These are phyloP conservation scores for Microplitis manilae DNA, from an alignment of 2,888 invertebrate species.

Conservation along the genomic window DNA sequence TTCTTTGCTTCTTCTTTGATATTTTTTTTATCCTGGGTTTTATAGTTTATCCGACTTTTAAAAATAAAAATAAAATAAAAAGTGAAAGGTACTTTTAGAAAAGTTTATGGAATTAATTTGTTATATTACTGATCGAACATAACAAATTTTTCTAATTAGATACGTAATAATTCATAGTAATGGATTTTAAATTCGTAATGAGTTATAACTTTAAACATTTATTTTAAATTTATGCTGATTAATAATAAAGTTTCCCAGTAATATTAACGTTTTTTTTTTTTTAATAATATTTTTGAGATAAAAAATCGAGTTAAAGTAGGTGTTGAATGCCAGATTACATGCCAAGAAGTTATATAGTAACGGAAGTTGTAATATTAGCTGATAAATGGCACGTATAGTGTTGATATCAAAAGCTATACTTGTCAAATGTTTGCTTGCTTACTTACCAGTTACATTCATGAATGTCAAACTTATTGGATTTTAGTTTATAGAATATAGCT, in stretches of 20 bases:
- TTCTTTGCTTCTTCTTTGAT: slow-evolving; percentile 24
- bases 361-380: slow-evolving; percentile 23
- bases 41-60: neutral
- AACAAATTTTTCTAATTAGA: neutral
- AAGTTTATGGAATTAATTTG: neutral
- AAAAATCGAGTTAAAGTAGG: neutral
- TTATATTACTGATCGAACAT: neutral
- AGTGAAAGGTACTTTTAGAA: neutral
- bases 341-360: neutral
- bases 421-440: neutral
- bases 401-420: neutral
- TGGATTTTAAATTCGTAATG: neutral
- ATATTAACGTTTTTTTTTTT: slow-evolving; percentile 11
- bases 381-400: slow-evolving; percentile 11
- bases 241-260: slow-evolving; percentile 1
- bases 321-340: neutral
- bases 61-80: neutral
- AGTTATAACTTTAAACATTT: neutral
- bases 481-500: neutral
- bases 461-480: slow-evolving; percentile 6
- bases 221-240: neutral
- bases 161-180: neutral
- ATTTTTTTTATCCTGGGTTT: slow-evolving; percentile 1
- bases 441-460: neutral
- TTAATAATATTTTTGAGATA: neutral